Base-by-base conservation (phyloP, 2,113 vertebrate genomes). In the Cheilinus undulatus region DNA sequence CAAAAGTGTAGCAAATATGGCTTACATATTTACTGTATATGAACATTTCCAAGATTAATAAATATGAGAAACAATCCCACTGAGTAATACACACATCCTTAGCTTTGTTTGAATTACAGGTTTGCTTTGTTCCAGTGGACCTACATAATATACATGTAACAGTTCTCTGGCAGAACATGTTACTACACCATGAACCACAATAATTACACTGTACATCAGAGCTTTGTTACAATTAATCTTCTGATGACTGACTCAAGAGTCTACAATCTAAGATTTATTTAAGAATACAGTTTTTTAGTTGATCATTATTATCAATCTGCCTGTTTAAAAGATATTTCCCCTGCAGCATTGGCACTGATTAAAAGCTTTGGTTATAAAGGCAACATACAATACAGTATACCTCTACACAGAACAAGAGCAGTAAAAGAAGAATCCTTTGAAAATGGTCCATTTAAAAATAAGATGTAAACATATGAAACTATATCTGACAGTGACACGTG, bases 101-200 rank as follows among this genome's bases (percentile, higher is more conserved):
- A 14, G 51, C 30, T 23, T 24, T 27, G 3, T 59, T 22, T 72
- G 7, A 74, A 69, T 46, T 52, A 54, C 36, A 32, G 40, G 15
- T 51, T 78, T 1, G 40, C 28, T 79, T 67, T 10, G 24, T 43
- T 38, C 22, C 34, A 56, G 48, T 32, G 26, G 46, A 64, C 22
- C 43, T 43, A 56, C 30, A 77, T 51, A 46, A 52, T 72, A 20
- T 17, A 65, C 13, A 60, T 84, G 84, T 89, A 88, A 90, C 86
- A 88, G 73, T 36, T 27, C 4, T 43, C 11, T 19, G 54, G 49
- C 50, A 20, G 49, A 46, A n/a, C 32, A 48, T 66, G 50, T 46
- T 58, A 83, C 64, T 61, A 56, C 53, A 60, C 22, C 63, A 62
- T 32, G 20, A 73, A 49, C 14, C 50, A 27, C 34, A 26, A 60